Evolutionary conservation across 2,113 vertebrate genomes (phyloP).

Genomic region (Aptenodytes forsteri): DNA sequence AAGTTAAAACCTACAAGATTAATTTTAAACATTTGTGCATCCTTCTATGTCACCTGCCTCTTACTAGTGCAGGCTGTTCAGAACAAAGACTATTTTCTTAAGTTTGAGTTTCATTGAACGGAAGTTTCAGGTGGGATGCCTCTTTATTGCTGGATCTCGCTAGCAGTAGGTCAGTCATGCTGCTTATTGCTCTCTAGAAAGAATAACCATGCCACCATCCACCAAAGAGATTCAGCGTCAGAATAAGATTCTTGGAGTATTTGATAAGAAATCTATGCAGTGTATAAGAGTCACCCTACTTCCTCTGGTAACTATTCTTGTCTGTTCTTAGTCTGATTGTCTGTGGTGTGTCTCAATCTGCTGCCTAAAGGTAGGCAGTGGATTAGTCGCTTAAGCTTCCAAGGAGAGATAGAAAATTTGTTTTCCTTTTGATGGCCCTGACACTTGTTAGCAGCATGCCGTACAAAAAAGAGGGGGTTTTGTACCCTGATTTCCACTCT

Average conservation of each 20-base stretch:
- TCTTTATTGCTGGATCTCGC: slow-evolving; percentile 76
- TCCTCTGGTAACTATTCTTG: not conserved
- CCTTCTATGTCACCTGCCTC: not conserved
- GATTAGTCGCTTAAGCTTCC: not conserved
- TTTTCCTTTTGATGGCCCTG: not conserved
- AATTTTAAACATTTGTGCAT: not conserved
- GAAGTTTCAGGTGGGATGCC: slow-evolving; percentile 6
- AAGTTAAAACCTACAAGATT: not conserved
- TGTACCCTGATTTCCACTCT: not conserved
- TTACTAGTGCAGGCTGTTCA: not conserved
- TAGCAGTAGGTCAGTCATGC: slow-evolving; percentile 75
- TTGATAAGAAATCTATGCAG: not conserved
- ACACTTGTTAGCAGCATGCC: not conserved
- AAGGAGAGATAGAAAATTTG: not conserved
- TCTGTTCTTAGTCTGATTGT: not conserved
- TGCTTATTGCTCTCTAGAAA: slow-evolving; percentile 66
- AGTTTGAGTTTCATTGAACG: not conserved
- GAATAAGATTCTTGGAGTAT: not conserved
- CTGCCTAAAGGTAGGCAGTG: not conserved
- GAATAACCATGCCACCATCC: not conserved
- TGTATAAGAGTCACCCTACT: not conserved
- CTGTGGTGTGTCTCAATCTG: not conserved
- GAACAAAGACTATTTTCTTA: not conserved
- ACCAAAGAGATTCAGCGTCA: not conserved
- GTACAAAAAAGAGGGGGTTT: not conserved